Evolutionary conservation across 2,797 vertebrate genomes (phyloP), one percentile per base, ranked within the genome.

Genomic region (Holocentrus rufus): DNA sequence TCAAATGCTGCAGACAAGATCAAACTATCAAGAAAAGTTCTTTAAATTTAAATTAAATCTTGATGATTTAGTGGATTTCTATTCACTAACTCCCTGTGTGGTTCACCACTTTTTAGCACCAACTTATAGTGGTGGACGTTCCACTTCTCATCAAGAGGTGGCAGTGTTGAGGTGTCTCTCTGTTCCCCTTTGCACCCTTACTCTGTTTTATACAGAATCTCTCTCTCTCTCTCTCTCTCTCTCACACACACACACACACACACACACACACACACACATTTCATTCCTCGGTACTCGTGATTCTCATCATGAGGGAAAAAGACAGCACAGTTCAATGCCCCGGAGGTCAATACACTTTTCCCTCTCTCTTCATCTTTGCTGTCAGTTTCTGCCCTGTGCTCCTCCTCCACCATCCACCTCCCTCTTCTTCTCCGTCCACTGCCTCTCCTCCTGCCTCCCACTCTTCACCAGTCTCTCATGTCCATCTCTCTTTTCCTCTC

Each of bases 101-200:
- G 4, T 17, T 17, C 5, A 10, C 17, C 14, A 14, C 17, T 17
- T 46, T 46, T 17, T 47, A 46, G 13, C 46, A 47, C 46, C 18
- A 7, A 7, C 15, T 5, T 4, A 47, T 2, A 2, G 25, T 27
- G 25, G 25, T 27, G 2, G 4, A 36, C 15, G 54, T 15, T 55
- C 5, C 4, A 53, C 11, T 52, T 58, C 8, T 39, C 30, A 71
- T 70, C 90, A 89, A 53, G 64, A 88, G 88, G 86, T 82, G 91
- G 86, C 83, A 77, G 69, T 69, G 61, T 83, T 79, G 72, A 71
- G 77, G 22, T 2, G 0, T 30, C 14, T 46, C 14, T 34, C 23
- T 55, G 39, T 23, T 67, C 31, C 4, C 10, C 44, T 30, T 36
- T n/a, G 15, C 13, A 23, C 23, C 15, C 39, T 46, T 7, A 31